Base-by-base conservation (phyloP, 1,140 invertebrate genomes). In the Drosophila pseudoobscura region DNA sequence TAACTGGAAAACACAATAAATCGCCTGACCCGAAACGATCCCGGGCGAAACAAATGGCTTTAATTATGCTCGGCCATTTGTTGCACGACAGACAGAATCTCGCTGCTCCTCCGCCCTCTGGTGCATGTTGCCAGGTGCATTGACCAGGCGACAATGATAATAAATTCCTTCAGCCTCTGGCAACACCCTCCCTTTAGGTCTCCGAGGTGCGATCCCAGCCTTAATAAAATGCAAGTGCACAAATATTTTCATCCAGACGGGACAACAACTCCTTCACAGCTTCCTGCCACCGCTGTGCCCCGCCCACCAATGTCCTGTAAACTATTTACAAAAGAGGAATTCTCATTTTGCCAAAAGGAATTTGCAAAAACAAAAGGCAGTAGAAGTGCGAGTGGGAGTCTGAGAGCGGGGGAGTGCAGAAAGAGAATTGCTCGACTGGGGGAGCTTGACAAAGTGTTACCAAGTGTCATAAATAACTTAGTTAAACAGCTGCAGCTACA, bases 341-440 rank as follows among this genome's bases (percentile, higher is more conserved):
- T 87, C 78, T 87, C 82, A 85, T 85, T 87, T 85, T 82, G 70
- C 82, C 82, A 82, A 77, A 75, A 80, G 83, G 78, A 82, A 78
- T 85, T 80, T 77, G 53, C 55, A 74, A 85, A 80, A 85, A 85
- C 80, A 85, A 80, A 59, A 41, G 39, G 24, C 24, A 43, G 29
- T 41, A 45, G 22, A 26, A 43, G 29, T 43, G 15, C 20, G 6
- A 45, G 39, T 51, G 39, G 4, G 29, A 17, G 24, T 2, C 50
- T 54, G 63, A 24, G 35, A 62, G 22, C 24, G 31, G 54, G 17
- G 31, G 26, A 43, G 45, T 20, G 47, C 41, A 22, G 41, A 2
- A 45, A 29, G 31, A 3, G 31, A 8, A 31, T 9, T 9, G 43
- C 6, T 26, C 20, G n/a, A n/a, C 29, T 17, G 31, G 54, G 35